A percentile compares a stretch with the other conserved stretches of the same genome.
Conservation (phyloP, 2,888 invertebrate genomes). For the Heliothis peltigera region DNA sequence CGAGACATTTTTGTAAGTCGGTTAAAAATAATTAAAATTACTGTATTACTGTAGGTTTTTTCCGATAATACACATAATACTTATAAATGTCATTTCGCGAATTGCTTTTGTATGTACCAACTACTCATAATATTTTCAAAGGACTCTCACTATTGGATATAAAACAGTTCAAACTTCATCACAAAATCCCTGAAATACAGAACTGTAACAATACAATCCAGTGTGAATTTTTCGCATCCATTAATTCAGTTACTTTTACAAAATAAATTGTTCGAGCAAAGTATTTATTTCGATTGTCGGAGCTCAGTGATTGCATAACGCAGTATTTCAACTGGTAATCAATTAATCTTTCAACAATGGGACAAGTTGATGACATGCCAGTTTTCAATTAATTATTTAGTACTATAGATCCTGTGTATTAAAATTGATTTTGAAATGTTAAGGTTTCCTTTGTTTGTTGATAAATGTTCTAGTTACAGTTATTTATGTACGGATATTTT, state of each 20-base stretch:
- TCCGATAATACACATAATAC: background rate
- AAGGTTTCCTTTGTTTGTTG: conserved; percentile 13
- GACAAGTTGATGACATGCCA: conserved; percentile 39
- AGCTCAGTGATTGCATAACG: conserved; percentile 47
- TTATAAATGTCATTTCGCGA: background rate
- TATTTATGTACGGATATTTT: background rate
- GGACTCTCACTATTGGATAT: conserved; percentile 3
- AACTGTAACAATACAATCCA: conserved; percentile 18
- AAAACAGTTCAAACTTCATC: background rate
- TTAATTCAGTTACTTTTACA: conserved; percentile 44
- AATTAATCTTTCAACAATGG: conserved; percentile 57
- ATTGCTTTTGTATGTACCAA: background rate
- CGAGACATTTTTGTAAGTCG: no score
- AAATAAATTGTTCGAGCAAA: conserved; percentile 47
- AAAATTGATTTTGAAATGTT: conserved; percentile 13
- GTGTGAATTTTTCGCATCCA: conserved; percentile 23
- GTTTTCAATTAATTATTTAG: conserved; percentile 42
- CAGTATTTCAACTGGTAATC: conserved; percentile 49
- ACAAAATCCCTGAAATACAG: conserved; percentile 8
- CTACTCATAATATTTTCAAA: background rate
- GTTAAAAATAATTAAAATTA: background rate
- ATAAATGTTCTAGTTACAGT: background rate
- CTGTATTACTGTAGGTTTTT: background rate
- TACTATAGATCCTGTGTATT: conserved; percentile 6
- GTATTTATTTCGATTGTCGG: conserved; percentile 50